A percentile compares a stretch with the other conserved stretches of the same genome.
Conservation (phyloP, 2,113 vertebrate genomes). For the Anoura caudifer region DNA sequence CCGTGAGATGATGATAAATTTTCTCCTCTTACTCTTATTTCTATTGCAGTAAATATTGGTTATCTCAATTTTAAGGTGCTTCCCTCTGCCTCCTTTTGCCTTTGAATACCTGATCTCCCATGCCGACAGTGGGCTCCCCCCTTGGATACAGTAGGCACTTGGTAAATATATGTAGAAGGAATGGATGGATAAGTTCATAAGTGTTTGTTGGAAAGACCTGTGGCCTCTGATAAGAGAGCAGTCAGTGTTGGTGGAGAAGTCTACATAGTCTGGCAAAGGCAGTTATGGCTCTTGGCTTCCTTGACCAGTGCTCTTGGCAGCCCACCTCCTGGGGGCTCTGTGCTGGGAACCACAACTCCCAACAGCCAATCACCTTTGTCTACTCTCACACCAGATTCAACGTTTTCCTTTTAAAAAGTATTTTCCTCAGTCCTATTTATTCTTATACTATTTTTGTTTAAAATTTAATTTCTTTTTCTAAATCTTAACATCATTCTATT, state of each 20-base stretch:
- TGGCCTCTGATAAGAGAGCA: neutral
- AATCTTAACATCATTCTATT: neutral
- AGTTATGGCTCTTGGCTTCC: neutral
- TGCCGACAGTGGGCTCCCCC: neutral
- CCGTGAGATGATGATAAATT: neutral
- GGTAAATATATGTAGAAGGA: neutral
- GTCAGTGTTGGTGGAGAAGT: neutral
- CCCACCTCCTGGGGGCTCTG: rapidly evolving
- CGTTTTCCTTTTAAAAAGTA: neutral
- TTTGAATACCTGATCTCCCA: neutral
- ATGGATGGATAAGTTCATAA: rapidly evolving
- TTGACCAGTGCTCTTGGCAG: rapidly evolving
- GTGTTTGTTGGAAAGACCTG: neutral
- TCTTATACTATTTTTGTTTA: neutral
- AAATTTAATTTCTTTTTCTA: neutral
- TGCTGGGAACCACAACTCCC: rapidly evolving
- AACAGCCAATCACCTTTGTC: neutral
- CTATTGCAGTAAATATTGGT: neutral
- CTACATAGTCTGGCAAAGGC: rapidly evolving
- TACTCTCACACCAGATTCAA: neutral
- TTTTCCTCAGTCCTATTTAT: neutral
- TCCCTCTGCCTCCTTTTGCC: neutral
- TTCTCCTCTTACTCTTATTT: neutral
- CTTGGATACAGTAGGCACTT: neutral
- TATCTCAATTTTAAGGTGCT: no score